Conservation (phyloP, 2,113 vertebrate genomes). For the Dipodomys ordii region DNA sequence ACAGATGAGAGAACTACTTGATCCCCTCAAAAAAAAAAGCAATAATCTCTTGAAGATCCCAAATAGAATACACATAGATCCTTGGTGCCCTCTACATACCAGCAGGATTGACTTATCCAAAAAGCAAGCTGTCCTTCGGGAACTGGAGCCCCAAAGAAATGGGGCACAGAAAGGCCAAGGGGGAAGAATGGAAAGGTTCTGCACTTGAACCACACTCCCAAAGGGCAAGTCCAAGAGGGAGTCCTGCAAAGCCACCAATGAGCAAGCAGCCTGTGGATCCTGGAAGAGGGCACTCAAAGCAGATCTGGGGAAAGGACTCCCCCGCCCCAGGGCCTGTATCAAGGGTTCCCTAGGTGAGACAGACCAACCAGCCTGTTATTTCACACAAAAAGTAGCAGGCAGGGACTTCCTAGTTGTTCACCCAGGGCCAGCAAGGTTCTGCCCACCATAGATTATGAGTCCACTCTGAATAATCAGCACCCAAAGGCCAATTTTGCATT, state of each 20-base stretch:
- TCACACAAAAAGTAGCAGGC: not conserved
- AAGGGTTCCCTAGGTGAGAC: not conserved
- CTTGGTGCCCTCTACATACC: not conserved
- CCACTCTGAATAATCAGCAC: not conserved
- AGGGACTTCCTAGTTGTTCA: not conserved
- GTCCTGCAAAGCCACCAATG: not conserved
- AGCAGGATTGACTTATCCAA: not conserved
- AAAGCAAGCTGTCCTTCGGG: not conserved
- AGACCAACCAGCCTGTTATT: not conserved
- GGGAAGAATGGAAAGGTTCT: not conserved
- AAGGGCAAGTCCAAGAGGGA: not conserved
- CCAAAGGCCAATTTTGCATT: not conserved
- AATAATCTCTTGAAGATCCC: not conserved
- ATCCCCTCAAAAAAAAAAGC: not conserved
- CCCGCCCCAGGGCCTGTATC: no score
- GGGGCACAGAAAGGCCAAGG: not conserved
- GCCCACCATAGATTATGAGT: not conserved
- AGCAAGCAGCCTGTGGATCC: not conserved
- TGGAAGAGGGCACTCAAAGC: not conserved
- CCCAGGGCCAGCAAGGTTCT: not conserved
- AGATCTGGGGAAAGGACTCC: not conserved
- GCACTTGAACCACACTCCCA: not conserved
- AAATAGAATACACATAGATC: not conserved
- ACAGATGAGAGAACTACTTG: not conserved
- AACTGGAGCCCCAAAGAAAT: not conserved